A percentile compares a stretch with the other conserved stretches of the same genome.
Evolutionary conservation across 2,888 invertebrate species (phyloP).

Genomic region (Leptopilina syphax): DNA sequence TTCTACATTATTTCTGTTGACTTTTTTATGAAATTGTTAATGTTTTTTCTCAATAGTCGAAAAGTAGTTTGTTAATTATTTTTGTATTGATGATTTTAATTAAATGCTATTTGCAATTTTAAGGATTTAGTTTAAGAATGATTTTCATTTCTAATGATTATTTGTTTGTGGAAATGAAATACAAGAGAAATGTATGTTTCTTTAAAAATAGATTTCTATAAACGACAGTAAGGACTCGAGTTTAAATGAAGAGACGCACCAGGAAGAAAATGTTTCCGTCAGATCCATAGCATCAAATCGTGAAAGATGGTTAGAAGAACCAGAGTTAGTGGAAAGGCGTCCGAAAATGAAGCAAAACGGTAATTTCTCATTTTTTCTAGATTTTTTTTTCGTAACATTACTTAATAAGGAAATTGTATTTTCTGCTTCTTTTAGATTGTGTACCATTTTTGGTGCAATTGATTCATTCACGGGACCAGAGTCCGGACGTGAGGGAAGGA

Average conservation of each 20-base stretch:
- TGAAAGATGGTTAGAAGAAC: slow-evolving; percentile 34
- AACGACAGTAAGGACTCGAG: slow-evolving; percentile 27
- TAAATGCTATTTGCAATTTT: background rate
- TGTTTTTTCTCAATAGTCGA: background rate
- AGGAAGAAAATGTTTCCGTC: background rate
- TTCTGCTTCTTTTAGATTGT: slow-evolving; percentile 81
- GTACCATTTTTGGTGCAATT: slow-evolving; percentile 94
- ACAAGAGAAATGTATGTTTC: too few relatives aligned
- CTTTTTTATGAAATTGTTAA: background rate
- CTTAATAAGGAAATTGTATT: too few relatives aligned
- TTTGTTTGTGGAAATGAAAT: too few relatives aligned
- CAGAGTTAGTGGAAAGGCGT: slow-evolving; percentile 9
- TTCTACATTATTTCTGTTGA: background rate
- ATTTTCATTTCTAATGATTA: too few relatives aligned
- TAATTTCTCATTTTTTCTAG: background rate
- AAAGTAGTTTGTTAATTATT: background rate
- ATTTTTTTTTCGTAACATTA: too few relatives aligned
- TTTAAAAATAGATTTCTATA: background rate
- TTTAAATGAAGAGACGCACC: slow-evolving; percentile 6
- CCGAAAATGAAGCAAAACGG: slow-evolving; percentile 4
- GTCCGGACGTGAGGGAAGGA: slow-evolving; percentile 87
- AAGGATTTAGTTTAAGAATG: too few relatives aligned
- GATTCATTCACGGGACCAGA: slow-evolving; percentile 89
- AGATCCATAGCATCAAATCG: slow-evolving; percentile 21
- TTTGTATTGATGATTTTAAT: background rate